Evolutionary conservation across 2,113 vertebrate species (phyloP), one percentile per base, ranked within the genome.

Genomic region (Odocoileus hemionus): DNA sequence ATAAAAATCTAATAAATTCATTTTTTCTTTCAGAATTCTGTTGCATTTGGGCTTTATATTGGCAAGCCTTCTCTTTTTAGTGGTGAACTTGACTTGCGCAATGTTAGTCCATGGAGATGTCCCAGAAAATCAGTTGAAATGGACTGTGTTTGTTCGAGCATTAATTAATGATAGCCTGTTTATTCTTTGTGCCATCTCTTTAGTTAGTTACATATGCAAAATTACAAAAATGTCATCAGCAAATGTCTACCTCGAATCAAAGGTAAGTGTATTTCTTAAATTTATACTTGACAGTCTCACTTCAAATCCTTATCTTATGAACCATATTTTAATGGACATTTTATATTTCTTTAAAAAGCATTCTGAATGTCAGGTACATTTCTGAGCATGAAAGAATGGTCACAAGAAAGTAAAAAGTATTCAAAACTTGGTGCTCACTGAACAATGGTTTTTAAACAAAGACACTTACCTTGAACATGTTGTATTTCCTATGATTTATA

Each of bases 201-300:
- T 99, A 97, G 99, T 99, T 94, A 99, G 99, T 97, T 99, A 99
- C 98, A 99, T 99, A 99, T 99, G 99, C 99, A 99, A 99, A 97
- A 99, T 99, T 9, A 99, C 99, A 98, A 99, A 99, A 99, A 99
- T 99, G 99, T 99, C 99, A 94, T 99, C 99, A 43, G 99, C 99
- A n/a, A 99, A 99, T 0, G 99, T 99, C 98, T 99, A 99, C 99
- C 99, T 99, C 80, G 99, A 99, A 98, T 99, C 99, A 86, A 99
- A 99, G 99, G 99, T 99, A 98, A 94, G 90, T 7, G 12, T 96
- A 61, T 89, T 90, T 96, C 70, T 95, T 97, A 89, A 91, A 95
- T 96, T 89, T 98, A 36, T 17, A 64, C 78, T 96, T 93, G 25
- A 90, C 89, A 96, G 45, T 96, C 54, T 96, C 91, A 86, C 55